Conservation (phyloP, 2,888 invertebrate genomes). For the Cantharis nigra region DNA sequence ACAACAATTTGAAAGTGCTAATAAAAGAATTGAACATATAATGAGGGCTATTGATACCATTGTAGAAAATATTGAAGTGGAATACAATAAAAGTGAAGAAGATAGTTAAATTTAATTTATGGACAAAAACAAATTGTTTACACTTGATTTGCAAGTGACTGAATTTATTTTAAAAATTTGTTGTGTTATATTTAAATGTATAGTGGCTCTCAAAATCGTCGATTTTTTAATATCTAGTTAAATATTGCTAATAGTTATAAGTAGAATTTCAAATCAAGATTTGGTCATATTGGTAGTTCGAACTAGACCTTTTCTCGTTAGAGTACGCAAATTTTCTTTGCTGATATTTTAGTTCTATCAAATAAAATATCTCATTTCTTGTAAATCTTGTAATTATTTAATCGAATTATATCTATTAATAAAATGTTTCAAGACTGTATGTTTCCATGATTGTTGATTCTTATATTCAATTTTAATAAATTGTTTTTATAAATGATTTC, state of each 20-base stretch:
- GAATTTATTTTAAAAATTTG: background rate
- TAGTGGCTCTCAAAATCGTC: background rate
- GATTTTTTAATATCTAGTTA: background rate
- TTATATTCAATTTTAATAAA: conserved; percentile 1
- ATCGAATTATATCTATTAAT: background rate
- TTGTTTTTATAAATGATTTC: background rate
- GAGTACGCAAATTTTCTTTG: background rate
- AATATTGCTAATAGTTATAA: background rate
- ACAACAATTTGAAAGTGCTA: conserved; percentile 46
- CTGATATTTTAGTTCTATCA: background rate
- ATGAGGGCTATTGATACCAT: conserved; percentile 53
- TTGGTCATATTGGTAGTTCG: background rate
- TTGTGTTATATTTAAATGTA: background rate
- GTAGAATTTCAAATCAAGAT: background rate
- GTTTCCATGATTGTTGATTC: background rate
- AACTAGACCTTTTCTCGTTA: background rate
- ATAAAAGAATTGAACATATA: conserved; percentile 50
- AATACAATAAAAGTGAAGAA: conserved; percentile 35
- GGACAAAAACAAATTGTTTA: background rate
- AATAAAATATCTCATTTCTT: background rate
- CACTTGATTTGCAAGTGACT: background rate
- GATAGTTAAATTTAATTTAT: conserved; percentile 4
- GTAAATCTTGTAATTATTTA: background rate
- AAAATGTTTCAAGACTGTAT: background rate
- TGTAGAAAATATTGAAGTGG: conserved; percentile 51